These are phyloP conservation scores for Amphipoea lucens DNA, from an alignment of 2,888 invertebrate species.

Conservation along the genomic window DNA sequence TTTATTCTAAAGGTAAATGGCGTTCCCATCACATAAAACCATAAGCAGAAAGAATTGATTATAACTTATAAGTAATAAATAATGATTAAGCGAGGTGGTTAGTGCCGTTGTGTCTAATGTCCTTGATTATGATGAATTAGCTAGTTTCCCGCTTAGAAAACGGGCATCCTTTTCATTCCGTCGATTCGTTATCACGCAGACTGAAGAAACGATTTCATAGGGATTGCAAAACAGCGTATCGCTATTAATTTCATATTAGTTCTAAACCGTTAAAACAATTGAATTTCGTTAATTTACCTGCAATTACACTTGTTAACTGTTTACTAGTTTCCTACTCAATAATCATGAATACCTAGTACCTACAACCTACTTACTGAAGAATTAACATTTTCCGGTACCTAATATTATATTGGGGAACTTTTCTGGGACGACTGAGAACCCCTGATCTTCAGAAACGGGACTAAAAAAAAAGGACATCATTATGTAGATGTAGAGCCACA, in stretches of 20 bases:
- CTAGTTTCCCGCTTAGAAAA: conserved; percentile 74
- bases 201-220: conserved; percentile 38
- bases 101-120: conserved; percentile 6
- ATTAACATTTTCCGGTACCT: background rate
- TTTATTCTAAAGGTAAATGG: conserved; percentile 1
- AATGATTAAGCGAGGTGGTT: background rate
- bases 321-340: conserved; percentile 15
- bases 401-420: background rate
- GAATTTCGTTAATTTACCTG: conserved; percentile 23
- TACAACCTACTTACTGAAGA: background rate
- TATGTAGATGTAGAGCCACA: background rate
- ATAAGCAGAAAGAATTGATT: conserved; percentile 21
- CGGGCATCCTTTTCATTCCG: conserved; percentile 62
- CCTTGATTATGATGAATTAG: conserved; percentile 48
- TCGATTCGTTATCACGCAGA: conserved; percentile 42
- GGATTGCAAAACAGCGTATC: conserved; percentile 46
- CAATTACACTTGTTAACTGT: conserved; percentile 29
- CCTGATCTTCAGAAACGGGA: background rate
- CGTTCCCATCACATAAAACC: conserved; percentile 3
- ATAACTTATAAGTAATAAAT: background rate
- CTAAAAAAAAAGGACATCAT: background rate
- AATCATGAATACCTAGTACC: background rate
- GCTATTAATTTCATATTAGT: conserved; percentile 41
- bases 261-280: conserved; percentile 31
- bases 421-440: background rate